A percentile compares a stretch with the other conserved stretches of the same genome.
Evolutionary conservation across 2,797 vertebrate species (phyloP).

Genomic region (Fistularia commersonii): DNA sequence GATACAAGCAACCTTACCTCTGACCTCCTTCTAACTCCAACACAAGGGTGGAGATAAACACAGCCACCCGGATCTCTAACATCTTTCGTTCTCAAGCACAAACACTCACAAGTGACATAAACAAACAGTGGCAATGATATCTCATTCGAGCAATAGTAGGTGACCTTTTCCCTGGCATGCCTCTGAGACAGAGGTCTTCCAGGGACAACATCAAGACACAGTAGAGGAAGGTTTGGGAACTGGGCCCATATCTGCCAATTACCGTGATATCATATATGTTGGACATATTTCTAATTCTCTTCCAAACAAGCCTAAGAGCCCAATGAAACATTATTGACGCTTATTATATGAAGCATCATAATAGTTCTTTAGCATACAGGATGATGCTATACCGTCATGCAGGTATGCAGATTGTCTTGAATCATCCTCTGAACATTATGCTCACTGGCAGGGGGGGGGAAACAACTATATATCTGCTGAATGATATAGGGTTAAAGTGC

Average conservation of each 20-base stretch:
- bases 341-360: constrained; percentile 55
- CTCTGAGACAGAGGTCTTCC: constrained; percentile 70
- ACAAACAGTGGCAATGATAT: constrained; percentile 47
- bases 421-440: too few relatives aligned
- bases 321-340: constrained; percentile 28
- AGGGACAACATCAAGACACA: constrained; percentile 69
- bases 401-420: too few relatives aligned
- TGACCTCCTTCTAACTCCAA: constrained; percentile 70
- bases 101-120: constrained; percentile 15
- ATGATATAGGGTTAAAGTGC: too few relatives aligned
- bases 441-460: too few relatives aligned
- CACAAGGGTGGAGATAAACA: constrained; percentile 71
- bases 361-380: constrained; percentile 16
- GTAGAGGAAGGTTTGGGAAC: constrained; percentile 44
- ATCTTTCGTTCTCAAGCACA: constrained; percentile 62
- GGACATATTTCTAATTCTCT: constrained; percentile 56
- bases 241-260: constrained; percentile 42
- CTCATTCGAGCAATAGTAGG: constrained; percentile 73
- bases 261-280: constrained; percentile 30
- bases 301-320: constrained; percentile 12
- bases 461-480: too few relatives aligned
- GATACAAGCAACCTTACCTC: constrained; percentile 64
- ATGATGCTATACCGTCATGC: not conserved
- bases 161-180: constrained; percentile 68
- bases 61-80: constrained; percentile 68